Base-by-base conservation (phyloP, 2,113 vertebrate genomes). In the Cettia cetti region DNA sequence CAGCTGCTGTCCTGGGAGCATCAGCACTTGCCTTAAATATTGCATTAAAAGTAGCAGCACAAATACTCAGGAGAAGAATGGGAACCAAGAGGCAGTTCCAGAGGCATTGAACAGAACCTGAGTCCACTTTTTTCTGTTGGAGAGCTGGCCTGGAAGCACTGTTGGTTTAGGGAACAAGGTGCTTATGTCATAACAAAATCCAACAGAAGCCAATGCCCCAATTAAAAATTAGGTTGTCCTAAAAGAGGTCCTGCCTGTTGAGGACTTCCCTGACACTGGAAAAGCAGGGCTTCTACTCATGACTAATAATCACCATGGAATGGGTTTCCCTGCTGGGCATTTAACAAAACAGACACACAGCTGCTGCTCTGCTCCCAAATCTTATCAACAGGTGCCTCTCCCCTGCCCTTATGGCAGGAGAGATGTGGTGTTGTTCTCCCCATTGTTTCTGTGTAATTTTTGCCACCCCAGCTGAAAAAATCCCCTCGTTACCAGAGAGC, bases 241-340 rank as follows among this genome's bases (percentile, higher is more conserved):
- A 77, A 79, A 91, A 82, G 15, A 65, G 22, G 59, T 74, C 18
- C 65, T 95, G 59, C 30, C 42, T 93, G 52, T 33, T 72, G 81
- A 91, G 74, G 54, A 96, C 42, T 56, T 59, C 18, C 45, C 63
- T 95, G 96, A 69, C 94, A 95, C 57, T 6, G 65, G 63, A 92
- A 89, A 68, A 95, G 53, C 61, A 93, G 93, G 89, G 71, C 64
- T 64, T 66, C 71, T 44, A 82, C 2, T 18, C 66, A 11, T 50
- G 66, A 37, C 87, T 82, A 77, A 79, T 89, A 96, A 94, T 93
- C 75, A 91, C 56, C 2, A 7, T 60, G 59, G 31, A 91, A 95
- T 1, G 16, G 76, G 40, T 93, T 94, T 97, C 91, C 89, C 96
- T 95, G 71, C 11, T 64, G 76, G 68, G 56, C 21, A 5, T 92